Evolutionary conservation across 2,113 vertebrate genomes (phyloP).

Genomic region (Phyllostomus discolor): DNA sequence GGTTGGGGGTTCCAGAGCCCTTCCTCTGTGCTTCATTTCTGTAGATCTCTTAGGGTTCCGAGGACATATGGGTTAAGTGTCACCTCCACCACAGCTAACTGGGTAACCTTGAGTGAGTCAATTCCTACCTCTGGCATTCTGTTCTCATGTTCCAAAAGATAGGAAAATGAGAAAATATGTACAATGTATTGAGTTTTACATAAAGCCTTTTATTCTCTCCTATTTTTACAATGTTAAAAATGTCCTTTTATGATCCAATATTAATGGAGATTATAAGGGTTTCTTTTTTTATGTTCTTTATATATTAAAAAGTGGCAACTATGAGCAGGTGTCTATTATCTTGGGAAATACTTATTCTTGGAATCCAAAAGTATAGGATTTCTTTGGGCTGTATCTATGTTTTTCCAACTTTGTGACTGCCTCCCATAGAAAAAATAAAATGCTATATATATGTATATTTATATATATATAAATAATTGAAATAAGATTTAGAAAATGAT

Average conservation of each 20-base stretch:
- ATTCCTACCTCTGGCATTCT: background rate
- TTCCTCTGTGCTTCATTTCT: background rate
- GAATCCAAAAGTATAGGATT: background rate
- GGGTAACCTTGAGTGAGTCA: constrained; percentile 15
- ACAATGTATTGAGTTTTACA: constrained; percentile 43
- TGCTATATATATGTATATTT: background rate
- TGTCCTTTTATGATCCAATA: constrained; percentile 8
- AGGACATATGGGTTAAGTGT: background rate
- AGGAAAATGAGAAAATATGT: constrained; percentile 16
- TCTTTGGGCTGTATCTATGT: background rate
- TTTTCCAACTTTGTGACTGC: constrained; percentile 12
- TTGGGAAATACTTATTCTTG: background rate
- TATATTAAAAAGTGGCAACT: constrained; percentile 30
- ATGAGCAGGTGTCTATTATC: background rate
- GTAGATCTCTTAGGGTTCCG: background rate
- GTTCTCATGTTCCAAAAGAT: constrained; percentile 41
- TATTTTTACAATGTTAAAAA: constrained; percentile 32
- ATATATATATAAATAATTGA: background rate
- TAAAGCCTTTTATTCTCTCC: constrained; percentile 33
- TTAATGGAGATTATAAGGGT: background rate
- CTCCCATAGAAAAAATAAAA: background rate
- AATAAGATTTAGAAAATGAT: constrained; percentile 17
- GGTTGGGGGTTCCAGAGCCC: background rate
- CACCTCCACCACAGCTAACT: background rate
- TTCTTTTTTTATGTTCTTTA: constrained; percentile 26